These are phyloP conservation scores for Chaetodon auriga DNA, from an alignment of 2,113 vertebrate species.

Conservation along the genomic window DNA sequence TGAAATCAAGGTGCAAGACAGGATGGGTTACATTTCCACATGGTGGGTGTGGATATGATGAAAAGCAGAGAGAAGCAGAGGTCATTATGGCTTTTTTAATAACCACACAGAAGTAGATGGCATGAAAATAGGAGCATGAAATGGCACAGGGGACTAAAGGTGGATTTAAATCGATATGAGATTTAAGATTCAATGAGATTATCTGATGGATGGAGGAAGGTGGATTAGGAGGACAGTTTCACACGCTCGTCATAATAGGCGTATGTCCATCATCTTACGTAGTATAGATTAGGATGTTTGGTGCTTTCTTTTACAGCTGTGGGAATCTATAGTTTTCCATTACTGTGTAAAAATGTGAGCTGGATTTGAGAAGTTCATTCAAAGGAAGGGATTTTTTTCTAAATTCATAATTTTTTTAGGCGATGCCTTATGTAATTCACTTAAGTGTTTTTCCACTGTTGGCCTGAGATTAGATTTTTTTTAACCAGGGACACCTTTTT, in stretches of 20 bases:
- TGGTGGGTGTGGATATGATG: not conserved
- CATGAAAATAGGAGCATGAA: conserved; percentile 18
- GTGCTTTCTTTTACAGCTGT: not conserved
- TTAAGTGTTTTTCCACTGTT: not conserved
- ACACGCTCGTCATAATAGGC: not conserved
- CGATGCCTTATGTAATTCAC: not conserved
- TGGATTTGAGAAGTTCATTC: not conserved
- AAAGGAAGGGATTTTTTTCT: not conserved
- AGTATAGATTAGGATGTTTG: not conserved
- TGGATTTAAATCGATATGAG: conserved; percentile 26
- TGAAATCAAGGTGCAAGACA: conserved; percentile 8
- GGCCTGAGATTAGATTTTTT: not conserved
- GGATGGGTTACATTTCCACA: conserved; percentile 7
- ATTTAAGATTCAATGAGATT: conserved; percentile 26
- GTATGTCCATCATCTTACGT: not conserved
- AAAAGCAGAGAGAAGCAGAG: conserved; percentile 22
- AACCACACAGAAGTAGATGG: not conserved
- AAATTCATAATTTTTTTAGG: not conserved
- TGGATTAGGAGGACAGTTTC: not conserved
- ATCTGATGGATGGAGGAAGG: conserved; percentile 23
- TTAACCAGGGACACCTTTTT: not conserved
- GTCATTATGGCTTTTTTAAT: conserved; percentile 20
- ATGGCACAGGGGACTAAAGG: not conserved
- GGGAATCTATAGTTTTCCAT: not conserved
- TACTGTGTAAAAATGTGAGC: not conserved